Base-by-base conservation (phyloP, 2,113 vertebrate species). In the Phylloscopus trochilus region DNA sequence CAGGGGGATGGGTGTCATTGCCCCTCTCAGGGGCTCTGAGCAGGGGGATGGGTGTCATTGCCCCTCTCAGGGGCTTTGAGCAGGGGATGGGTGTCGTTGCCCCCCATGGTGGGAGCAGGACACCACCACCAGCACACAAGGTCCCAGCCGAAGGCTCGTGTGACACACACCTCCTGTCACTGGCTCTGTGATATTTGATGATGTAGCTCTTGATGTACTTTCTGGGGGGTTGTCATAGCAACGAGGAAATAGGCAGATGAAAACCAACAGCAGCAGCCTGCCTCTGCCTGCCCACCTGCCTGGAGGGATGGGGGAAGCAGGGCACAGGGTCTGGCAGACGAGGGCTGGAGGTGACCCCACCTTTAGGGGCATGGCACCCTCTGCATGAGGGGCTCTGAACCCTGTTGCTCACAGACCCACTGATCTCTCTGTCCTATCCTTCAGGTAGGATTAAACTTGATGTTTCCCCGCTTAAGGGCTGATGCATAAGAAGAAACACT, bases 71-170 rank as follows among this genome's bases (percentile, higher is more conserved):
- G 39, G 83, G 41, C 44, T 79, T 43, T 22, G 75, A 10, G 43
- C 60, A 49, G 47, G 56, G 3, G 39, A 17, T 17, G 5, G 10
- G n/a, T 10, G 7, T 19, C 6, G 3, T 2, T 46, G 56, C 22
- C 67, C 49, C 31, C 24, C 41, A 41, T 6, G 1, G 47, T 7
- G 13, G 35, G 9, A 79, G 62, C 2, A 0, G 37, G 33, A 26
- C 6, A 16, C 31, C 31, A 4, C 2, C 22, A 37, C 68, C 6
- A 1, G 51, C 64, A 39, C 6, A 0, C 0, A 17, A 0, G 0
- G 33, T 10, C 41, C 9, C 7, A 60, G 80, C 21, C 41, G 30
- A 51, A 35, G n/a, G 66, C 64, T 52, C 9, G 2, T 6, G 56
- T 15, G 72, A 28, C 46, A 37, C 89, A 41, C 31, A 22, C 14